phyloP scores from a whole-genome alignment of 1,140 invertebrate genomes.

The Drosophila tropicalis region DNA sequence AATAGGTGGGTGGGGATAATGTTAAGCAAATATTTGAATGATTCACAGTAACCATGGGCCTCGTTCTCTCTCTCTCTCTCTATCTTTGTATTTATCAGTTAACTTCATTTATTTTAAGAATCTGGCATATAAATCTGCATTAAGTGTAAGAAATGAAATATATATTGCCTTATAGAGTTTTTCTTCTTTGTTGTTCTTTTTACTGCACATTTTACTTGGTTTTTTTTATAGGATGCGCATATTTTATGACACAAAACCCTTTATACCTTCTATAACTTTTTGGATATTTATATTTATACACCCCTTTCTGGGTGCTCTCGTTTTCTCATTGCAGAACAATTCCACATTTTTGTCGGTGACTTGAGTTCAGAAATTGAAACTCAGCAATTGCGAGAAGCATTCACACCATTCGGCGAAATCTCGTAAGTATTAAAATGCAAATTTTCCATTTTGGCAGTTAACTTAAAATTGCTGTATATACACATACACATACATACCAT shows the following conservation, averaged over 20 bases:
- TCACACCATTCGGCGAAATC: conserved; percentile 98
- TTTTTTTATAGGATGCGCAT: conserved; percentile 43
- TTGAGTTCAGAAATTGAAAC: conserved; percentile 99
- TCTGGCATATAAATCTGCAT: conserved; percentile 8
- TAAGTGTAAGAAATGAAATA: conserved; percentile 38
- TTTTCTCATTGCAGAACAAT: conserved; percentile 90
- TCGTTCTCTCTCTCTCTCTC: too few relatives aligned
- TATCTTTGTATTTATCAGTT: too few relatives aligned
- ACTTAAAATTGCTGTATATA: conserved; percentile 45
- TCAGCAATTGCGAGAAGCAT: conserved; percentile 97
- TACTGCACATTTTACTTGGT: conserved; percentile 41
- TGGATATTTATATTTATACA: conserved; percentile 30
- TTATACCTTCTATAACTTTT: conserved; percentile 30
- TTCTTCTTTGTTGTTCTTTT: conserved; percentile 46
- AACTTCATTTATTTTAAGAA: not conserved
- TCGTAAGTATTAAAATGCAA: conserved; percentile 87
- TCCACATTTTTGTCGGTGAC: conserved; percentile 99
- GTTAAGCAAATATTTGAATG: not conserved
- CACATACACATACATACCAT: too few relatives aligned
- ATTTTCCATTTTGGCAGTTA: conserved; percentile 69
- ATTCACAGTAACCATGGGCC: not conserved
- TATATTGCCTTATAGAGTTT: conserved; percentile 20
- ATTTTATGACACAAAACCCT: conserved; percentile 48
- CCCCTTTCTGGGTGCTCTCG: conserved; percentile 20
- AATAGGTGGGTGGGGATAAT: not conserved